phyloP scores from a whole-genome alignment of 1,140 invertebrate genomes.

The Papilio helenus region DNA sequence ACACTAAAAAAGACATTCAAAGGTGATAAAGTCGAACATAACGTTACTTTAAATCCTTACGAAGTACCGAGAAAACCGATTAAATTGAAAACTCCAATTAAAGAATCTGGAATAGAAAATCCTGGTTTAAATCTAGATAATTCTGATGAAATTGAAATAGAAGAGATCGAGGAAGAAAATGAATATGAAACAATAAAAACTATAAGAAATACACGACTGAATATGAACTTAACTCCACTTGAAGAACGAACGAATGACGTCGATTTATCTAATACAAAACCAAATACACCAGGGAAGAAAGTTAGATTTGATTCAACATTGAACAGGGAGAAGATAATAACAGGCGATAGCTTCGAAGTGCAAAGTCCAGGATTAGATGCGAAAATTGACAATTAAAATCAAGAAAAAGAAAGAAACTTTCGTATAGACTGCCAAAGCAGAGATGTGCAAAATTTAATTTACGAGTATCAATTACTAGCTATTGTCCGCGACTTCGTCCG shows the following conservation, averaged over 20 bases:
- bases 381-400: conserved; percentile 80
- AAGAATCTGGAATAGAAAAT: conserved; percentile 76
- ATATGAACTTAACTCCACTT: conserved; percentile 75
- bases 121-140: conserved; percentile 77
- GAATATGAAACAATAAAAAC: conserved; percentile 78
- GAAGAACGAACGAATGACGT: conserved; percentile 63
- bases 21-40: conserved; percentile 70
- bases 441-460: no score
- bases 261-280: conserved; percentile 62
- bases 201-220: conserved; percentile 69
- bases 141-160: conserved; percentile 80
- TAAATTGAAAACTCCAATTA: conserved; percentile 60
- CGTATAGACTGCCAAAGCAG: no score
- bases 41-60: conserved; percentile 73
- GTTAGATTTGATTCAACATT: conserved; percentile 81
- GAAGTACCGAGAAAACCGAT: conserved; percentile 75
- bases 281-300: conserved; percentile 73
- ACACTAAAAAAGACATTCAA: conserved; percentile 80
- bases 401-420: no score
- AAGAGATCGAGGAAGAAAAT: conserved; percentile 70
- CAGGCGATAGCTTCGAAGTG: conserved; percentile 78
- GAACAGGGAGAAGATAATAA: conserved; percentile 79
- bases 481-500: no score
- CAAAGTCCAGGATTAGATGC: conserved; percentile 75
- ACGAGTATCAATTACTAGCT: no score